Evolutionary conservation across 2,113 vertebrate species (phyloP).

Genomic region (Aspiorhynchus laticeps): DNA sequence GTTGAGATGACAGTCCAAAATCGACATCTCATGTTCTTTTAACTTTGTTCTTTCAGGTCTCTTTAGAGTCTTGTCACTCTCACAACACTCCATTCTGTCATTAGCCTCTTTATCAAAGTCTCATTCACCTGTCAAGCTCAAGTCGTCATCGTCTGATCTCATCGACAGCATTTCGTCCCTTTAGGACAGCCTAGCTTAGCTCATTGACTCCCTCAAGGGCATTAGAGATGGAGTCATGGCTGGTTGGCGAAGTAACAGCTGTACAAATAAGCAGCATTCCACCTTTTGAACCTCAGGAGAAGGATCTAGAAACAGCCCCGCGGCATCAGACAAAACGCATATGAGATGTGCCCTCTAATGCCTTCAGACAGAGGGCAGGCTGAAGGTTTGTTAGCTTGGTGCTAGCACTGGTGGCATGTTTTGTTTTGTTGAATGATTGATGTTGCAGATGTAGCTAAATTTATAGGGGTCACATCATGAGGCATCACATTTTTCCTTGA

Average conservation of each 20-base stretch:
- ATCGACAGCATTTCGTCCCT: neutral
- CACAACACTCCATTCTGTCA: neutral
- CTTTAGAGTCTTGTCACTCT: neutral
- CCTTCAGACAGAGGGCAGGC: neutral
- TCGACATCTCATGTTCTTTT: neutral
- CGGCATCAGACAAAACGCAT: neutral
- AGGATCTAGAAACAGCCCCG: neutral
- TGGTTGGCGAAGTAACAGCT: conserved; percentile 9
- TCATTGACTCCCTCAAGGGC: neutral
- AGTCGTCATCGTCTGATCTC: neutral
- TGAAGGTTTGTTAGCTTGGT: neutral
- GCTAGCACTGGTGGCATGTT: neutral
- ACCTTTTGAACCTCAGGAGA: conserved; percentile 9
- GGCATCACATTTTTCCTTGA: neutral
- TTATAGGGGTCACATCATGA: neutral
- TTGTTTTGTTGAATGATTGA: conserved; percentile 10
- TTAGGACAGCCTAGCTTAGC: neutral
- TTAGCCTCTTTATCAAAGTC: conserved; percentile 16
- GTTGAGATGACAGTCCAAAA: conserved; percentile 1
- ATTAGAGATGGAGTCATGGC: conserved; percentile 3
- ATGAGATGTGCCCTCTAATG: neutral
- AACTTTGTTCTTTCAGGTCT: conserved; percentile 4
- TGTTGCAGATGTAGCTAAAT: neutral
- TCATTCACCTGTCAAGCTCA: conserved; percentile 3
- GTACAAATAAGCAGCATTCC: neutral